phyloP scores from a whole-genome alignment of 1,140 invertebrate genomes.

The Drosophila cardini region DNA sequence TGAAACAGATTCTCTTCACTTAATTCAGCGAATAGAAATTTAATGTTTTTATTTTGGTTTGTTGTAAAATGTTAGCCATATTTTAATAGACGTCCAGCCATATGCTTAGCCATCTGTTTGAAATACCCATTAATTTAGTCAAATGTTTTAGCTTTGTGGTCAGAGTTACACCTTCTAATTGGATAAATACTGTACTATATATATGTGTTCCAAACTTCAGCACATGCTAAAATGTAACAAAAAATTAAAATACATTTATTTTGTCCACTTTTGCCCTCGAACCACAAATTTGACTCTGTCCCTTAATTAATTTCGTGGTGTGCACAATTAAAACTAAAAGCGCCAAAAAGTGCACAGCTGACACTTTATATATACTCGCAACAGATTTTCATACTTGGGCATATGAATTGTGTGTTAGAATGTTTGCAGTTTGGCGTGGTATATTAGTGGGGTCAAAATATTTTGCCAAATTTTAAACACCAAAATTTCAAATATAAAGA shows the following conservation, averaged over 20 bases:
- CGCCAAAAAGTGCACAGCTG: conserved; percentile 41
- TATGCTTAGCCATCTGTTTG: background rate
- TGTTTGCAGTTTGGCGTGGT: too few relatives aligned
- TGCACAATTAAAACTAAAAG: conserved; percentile 61
- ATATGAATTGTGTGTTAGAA: background rate
- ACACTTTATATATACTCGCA: conserved; percentile 6
- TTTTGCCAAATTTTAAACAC: too few relatives aligned
- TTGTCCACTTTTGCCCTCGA: conserved; percentile 7
- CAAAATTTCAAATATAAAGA: too few relatives aligned
- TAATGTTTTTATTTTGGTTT: background rate
- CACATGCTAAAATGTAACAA: conserved; percentile 57
- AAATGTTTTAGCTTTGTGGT: conserved; percentile 25
- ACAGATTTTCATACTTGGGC: background rate
- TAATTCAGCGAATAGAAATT: background rate
- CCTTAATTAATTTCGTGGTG: conserved; percentile 54
- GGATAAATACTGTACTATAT: conserved; percentile 19
- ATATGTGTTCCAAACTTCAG: conserved; percentile 27
- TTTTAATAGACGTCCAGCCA: background rate
- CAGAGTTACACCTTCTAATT: background rate
- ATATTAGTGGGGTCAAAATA: too few relatives aligned
- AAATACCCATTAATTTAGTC: conserved; percentile 23
- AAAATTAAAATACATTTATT: conserved; percentile 66
- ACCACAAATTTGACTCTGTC: conserved; percentile 25
- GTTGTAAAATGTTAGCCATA: background rate
- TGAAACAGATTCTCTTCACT: conserved; percentile 4